phyloP scores from a whole-genome alignment of 2,888 invertebrate genomes.

The Oscheius myriophilus region DNA sequence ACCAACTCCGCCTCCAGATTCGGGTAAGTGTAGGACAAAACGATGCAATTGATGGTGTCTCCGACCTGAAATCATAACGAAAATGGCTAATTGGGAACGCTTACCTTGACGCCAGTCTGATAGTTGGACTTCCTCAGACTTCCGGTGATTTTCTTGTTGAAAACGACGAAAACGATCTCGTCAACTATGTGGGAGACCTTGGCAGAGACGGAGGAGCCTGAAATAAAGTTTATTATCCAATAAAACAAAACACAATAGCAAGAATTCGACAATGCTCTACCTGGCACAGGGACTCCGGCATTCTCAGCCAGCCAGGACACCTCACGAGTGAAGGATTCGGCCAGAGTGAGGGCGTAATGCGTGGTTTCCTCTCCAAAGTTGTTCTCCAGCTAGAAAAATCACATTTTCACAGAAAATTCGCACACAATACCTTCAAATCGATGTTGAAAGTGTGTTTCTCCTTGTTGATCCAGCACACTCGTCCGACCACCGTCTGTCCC shows the following conservation, averaged over 20 bases:
- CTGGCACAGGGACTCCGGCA: too few species aligned
- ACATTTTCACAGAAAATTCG: too few species aligned
- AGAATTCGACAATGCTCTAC: too few species aligned
- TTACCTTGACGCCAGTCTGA: slow-evolving; percentile 18
- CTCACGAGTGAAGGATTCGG: background rate
- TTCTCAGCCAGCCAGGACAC: background rate
- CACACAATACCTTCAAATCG: background rate
- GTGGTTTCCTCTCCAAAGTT: too few species aligned
- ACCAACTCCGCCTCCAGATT: slow-evolving; percentile 29
- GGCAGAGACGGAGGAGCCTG: slow-evolving; percentile 4
- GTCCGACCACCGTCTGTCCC: slow-evolving; percentile 3
- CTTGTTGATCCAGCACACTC: background rate
- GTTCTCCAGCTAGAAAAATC: too few species aligned
- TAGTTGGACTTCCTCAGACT: slow-evolving; percentile 20
- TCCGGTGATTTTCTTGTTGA: slow-evolving; percentile 12
- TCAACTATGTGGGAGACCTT: slow-evolving; percentile 19
- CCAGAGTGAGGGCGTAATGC: too few species aligned
- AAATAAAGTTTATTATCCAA: background rate
- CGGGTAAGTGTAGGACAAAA: slow-evolving; percentile 30
- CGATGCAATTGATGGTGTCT: slow-evolving; percentile 3
- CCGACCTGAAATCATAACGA: slow-evolving; percentile 13
- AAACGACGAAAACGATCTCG: slow-evolving; percentile 6
- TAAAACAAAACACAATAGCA: background rate
- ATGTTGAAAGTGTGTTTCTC: slow-evolving; percentile 5
- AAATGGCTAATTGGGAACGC: background rate